These are phyloP conservation scores for Mamestra brassicae DNA, from an alignment of 2,888 invertebrate genomes.

Conservation along the genomic window DNA sequence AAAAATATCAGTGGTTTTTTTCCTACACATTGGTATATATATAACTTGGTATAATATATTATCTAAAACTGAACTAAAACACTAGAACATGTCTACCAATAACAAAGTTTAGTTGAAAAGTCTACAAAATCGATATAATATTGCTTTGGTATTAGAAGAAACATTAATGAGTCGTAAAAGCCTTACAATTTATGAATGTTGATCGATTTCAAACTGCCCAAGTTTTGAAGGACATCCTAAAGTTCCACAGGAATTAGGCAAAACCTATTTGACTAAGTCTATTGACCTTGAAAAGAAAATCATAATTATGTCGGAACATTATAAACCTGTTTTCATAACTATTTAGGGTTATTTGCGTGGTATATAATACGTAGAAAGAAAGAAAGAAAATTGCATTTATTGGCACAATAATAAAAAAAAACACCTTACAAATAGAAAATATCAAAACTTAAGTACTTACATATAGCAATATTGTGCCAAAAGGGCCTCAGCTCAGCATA, in stretches of 20 bases:
- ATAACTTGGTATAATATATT: no score
- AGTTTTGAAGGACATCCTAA: constrained; percentile 1
- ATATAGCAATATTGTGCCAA: no score
- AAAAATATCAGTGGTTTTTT: no score
- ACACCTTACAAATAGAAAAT: no score
- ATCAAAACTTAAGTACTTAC: no score
- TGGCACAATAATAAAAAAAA: no score
- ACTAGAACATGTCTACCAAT: no score
- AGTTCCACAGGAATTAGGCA: background rate
- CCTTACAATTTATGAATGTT: background rate
- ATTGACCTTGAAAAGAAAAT: background rate
- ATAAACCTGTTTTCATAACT: background rate
- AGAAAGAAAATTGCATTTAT: no score
- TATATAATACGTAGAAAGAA: background rate
- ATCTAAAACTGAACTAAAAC: no score
- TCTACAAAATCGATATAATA: background rate
- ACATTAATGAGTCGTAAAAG: background rate
- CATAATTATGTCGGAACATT: background rate
- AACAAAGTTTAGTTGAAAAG: background rate
- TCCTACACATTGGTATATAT: no score
- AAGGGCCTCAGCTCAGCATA: no score
- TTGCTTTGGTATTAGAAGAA: background rate
- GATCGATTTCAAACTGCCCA: constrained; percentile 23
- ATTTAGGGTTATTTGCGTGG: background rate
- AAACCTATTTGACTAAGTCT: background rate